phyloP scores from a whole-genome alignment of 2,888 invertebrate species.

The Trilocha varians region DNA sequence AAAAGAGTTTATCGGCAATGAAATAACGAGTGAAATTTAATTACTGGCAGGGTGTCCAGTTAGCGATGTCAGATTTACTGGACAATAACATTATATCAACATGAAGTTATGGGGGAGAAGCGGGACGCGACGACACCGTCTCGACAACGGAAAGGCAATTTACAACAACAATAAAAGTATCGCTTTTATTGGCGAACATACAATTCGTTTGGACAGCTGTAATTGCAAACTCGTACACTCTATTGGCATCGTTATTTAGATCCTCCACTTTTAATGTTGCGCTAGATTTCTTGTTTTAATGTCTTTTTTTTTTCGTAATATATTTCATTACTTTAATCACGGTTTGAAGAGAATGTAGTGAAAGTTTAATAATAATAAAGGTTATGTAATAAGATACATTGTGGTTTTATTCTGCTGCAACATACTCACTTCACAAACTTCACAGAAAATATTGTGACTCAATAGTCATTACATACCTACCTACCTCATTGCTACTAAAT shows the following conservation, averaged over 20 bases:
- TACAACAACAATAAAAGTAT: conserved; percentile 67
- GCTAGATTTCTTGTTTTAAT: conserved; percentile 22
- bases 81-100: conserved; percentile 53
- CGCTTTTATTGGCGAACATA: conserved; percentile 64
- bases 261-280: conserved; percentile 45
- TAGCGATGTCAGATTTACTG: conserved; percentile 24
- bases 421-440: too few species aligned
- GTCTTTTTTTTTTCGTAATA: conserved; percentile 12
- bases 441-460: too few species aligned
- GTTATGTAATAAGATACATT: too few species aligned
- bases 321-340: too few species aligned
- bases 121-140: conserved; percentile 42
- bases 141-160: conserved; percentile 46
- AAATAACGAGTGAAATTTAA: neutral
- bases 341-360: too few species aligned
- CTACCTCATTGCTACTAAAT: too few species aligned
- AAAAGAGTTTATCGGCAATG: too few species aligned
- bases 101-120: conserved; percentile 44
- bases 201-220: conserved; percentile 67
- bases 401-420: too few species aligned
- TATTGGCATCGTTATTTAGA: conserved; percentile 64
- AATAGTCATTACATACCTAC: too few species aligned
- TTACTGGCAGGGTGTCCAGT: neutral
- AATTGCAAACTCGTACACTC: conserved; percentile 62
- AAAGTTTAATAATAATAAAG: too few species aligned